phyloP scores from a whole-genome alignment of 2,888 invertebrate species.

The Podabrus alpinus region DNA sequence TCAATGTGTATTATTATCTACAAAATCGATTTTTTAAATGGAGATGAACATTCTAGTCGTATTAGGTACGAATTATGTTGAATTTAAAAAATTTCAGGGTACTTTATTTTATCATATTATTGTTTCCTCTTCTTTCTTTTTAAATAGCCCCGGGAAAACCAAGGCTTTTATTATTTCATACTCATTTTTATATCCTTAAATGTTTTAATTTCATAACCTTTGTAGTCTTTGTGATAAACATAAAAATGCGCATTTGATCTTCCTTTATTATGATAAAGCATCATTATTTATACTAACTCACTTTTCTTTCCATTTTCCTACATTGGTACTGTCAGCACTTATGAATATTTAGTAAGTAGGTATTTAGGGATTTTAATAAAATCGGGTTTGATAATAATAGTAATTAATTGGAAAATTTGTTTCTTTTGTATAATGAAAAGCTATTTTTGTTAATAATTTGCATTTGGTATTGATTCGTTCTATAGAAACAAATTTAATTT shows the following conservation, averaged over 20 bases:
- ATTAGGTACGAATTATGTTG: background rate
- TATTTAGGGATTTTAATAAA: background rate
- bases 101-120: background rate
- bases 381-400: background rate
- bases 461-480: background rate
- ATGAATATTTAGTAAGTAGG: background rate
- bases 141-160: background rate
- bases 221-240: background rate
- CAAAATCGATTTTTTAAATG: background rate
- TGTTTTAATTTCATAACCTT: background rate
- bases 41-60: background rate
- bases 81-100: background rate
- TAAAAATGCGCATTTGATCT: background rate
- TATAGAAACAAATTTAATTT: background rate
- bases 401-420: background rate
- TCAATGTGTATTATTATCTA: background rate
- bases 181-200: background rate
- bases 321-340: background rate
- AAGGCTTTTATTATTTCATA: background rate
- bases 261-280: background rate
- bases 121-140: background rate
- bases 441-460: background rate
- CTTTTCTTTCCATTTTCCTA: background rate
- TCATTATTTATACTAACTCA: background rate
- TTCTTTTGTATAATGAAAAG: background rate